Base-by-base conservation (phyloP, 2,888 invertebrate species). In the Helleia helle region DNA sequence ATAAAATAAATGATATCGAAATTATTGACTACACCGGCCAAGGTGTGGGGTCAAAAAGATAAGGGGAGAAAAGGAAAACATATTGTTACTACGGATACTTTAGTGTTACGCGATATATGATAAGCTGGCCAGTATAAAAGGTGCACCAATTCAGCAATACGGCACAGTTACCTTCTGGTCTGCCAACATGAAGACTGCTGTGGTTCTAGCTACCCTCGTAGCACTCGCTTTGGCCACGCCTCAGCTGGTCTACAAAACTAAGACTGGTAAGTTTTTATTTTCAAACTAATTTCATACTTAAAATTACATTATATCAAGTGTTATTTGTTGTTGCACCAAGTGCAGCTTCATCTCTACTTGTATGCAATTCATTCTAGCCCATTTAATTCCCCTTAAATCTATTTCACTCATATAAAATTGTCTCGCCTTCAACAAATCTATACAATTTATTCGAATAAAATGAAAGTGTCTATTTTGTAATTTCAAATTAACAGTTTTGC, bases 131-230 rank as follows among this genome's bases (percentile, higher is more conserved):
- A 46, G 50, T 58, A 59, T 57, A 58, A 54, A 58, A 51, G 38
- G 34, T 47, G 39, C 22, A 15, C 5, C 9, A 8, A 26, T 7
- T 29, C 18, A 31, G 36, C 38, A 41, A 40, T 24, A 22, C 41
- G 46, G 59, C 43, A 79, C 77, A 79, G 76, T 79, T 71, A 59
- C 49, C 62, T 62, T 59, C 58, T 55, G 52, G 49, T 50, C 58
- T 55, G 58, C 51, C 51, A 76, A 57, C 53, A 84, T 83, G 86
- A 86, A 77, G 76, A 76, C 81, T 71, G 72, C 81, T 66, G 47
- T 84, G 49, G 59, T 80, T 44, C 56, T 86, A 41, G 70, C 76
- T 38, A 69, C 69, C 52, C 58, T 81, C 18, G 60, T 76, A 50
- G 77, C 73, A 52, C 53, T 85, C 51, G 71, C 70, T 44, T 52